These are phyloP conservation scores for Nasonia longicornis DNA, from an alignment of 1,140 invertebrate species.

Conservation along the genomic window DNA sequence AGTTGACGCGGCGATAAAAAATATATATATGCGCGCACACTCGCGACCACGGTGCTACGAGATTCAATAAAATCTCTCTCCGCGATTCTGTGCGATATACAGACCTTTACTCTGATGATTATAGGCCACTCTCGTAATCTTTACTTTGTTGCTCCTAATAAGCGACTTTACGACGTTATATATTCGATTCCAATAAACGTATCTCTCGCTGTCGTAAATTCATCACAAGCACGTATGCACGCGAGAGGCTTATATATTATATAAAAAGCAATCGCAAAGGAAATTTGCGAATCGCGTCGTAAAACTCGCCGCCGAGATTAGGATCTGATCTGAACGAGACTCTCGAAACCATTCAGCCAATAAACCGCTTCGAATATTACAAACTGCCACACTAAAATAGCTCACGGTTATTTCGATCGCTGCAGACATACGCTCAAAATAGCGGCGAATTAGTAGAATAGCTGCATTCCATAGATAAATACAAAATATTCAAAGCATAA, in stretches of 20 bases:
- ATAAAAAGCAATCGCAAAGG: constrained; percentile 5
- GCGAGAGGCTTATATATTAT: not conserved
- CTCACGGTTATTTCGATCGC: not conserved
- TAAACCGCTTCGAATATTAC: not conserved
- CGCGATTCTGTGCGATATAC: not conserved
- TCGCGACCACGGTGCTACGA: too few species aligned
- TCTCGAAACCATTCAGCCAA: not conserved
- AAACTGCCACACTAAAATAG: not conserved
- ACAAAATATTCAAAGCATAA: not conserved
- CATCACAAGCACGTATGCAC: not conserved
- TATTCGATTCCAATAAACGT: not conserved
- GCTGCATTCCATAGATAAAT: too few species aligned
- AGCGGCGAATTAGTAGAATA: too few species aligned
- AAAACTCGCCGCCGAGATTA: constrained; percentile 17
- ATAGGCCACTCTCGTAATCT: constrained; percentile 5
- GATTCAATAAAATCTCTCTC: constrained; percentile 9
- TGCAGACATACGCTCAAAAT: not conserved
- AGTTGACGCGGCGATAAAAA: too few species aligned
- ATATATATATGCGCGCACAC: too few species aligned
- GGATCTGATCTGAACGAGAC: not conserved
- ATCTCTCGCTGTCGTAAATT: not conserved
- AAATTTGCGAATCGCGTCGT: constrained; percentile 4
- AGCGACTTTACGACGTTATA: not conserved
- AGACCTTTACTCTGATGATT: constrained; percentile 15
- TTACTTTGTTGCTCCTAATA: constrained; percentile 7